Conservation (phyloP, 1,140 invertebrate genomes). For the Drosophila lacertosa region DNA sequence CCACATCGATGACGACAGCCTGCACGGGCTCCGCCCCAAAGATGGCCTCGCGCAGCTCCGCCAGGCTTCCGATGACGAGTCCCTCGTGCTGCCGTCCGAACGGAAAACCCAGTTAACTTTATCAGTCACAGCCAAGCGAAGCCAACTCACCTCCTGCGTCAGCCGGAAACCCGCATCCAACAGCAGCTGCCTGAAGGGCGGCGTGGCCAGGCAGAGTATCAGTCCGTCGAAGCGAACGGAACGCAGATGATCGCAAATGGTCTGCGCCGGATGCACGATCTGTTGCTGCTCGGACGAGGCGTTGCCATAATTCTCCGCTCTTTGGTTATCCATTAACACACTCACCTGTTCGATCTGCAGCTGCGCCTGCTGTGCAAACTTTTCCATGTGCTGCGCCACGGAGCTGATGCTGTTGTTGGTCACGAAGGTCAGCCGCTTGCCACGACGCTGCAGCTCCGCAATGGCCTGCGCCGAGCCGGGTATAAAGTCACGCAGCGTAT, state of each 20-base stretch:
- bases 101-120: conserved; percentile 43
- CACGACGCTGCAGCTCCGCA: conserved; percentile 85
- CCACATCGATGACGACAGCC: conserved; percentile 85
- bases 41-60: conserved; percentile 82
- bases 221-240: conserved; percentile 84
- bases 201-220: conserved; percentile 83
- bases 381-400: conserved; percentile 77
- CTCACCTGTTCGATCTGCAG: conserved; percentile 38
- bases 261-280: conserved; percentile 83
- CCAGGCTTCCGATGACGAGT: conserved; percentile 62
- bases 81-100: conserved; percentile 65
- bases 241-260: conserved; percentile 84
- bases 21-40: conserved; percentile 83
- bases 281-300: conserved; percentile 46
- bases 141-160: conserved; percentile 82
- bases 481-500: conserved; percentile 81
- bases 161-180: conserved; percentile 82
- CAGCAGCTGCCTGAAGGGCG: conserved; percentile 67
- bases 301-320: background rate
- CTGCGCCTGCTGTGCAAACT: conserved; percentile 42
- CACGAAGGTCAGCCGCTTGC: conserved; percentile 89
- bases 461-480: conserved; percentile 85
- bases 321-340: background rate
- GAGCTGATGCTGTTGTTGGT: conserved; percentile 88
- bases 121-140: background rate